Evolutionary conservation across 2,797 vertebrate species (phyloP).

Genomic region (Iguana delicatissima): DNA sequence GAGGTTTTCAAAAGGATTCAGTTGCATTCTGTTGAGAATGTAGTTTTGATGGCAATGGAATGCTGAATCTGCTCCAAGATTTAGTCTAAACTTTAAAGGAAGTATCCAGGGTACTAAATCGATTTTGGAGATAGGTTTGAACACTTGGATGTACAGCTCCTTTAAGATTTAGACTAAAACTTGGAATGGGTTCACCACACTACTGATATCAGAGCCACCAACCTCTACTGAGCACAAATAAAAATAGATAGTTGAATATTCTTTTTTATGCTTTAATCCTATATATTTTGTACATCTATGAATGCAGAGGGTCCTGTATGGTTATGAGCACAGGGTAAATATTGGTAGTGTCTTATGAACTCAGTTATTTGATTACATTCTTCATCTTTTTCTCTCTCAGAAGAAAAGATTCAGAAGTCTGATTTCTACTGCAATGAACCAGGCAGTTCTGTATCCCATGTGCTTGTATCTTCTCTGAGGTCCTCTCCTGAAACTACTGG

Average conservation of each 20-base stretch:
- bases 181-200: no score
- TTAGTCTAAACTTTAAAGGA: no score
- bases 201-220: no score
- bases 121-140: no score
- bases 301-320: background rate
- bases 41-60: no score
- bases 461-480: constrained; percentile 59
- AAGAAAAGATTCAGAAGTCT: constrained; percentile 81
- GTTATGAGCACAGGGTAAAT: background rate
- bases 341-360: background rate
- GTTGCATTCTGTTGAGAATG: background rate
- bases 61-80: no score
- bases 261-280: background rate
- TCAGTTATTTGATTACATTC: background rate
- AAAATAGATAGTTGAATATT: background rate
- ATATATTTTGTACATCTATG: background rate
- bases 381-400: constrained; percentile 68
- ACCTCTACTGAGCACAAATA: no score
- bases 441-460: constrained; percentile 75
- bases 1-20: background rate
- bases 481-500: constrained; percentile 69
- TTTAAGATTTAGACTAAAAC: no score
- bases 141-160: no score
- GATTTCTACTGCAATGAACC: constrained; percentile 78
- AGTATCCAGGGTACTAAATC: no score